Base-by-base conservation (phyloP, 2,888 invertebrate species). In the Clepsis dumicolana region DNA sequence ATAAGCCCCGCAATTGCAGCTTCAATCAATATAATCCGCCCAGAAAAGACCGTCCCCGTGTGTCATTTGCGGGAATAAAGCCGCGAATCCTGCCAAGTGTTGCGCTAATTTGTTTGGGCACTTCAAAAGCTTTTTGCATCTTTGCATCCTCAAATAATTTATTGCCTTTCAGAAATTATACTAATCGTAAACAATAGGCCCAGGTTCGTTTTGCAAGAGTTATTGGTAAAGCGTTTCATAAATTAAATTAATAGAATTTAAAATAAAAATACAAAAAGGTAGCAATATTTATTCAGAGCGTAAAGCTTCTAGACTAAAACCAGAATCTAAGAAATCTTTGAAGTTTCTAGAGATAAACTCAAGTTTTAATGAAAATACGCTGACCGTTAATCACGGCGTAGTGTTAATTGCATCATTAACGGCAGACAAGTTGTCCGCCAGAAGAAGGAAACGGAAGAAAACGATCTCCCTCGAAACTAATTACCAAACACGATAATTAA, bases 401-500 rank as follows among this genome's bases (percentile, higher is more conserved):
- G 87, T 90, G 88, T 91, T 90, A 91, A 91, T 92, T 88, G 89
- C 81, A 85, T 90, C 86, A 91, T 92, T 91, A 90, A 82, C 79
- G 77, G 81, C 78, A 86, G 91, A 90, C 91, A 91, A 92, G 90
- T 91, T 91, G 87, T 80, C 81, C 80, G 78, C 78, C 78, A 81
- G 72, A 72, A 72, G 80, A 80, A 85, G 83, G 85, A 87, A 91
- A 83, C 82, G 84, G 82, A 86, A 83, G 85, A 87, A 86, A 86
- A 82, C 86, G 88, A 90, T 90, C 91, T 89, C 89, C 86, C 89
- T 89, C 87, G 84, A 90, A 93, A 92, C 93, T 93, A 93, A 93
- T 93, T 93, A 91, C 90, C 89, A 93, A 93, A 92, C 91, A 92
- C 90, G 91, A 90, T 92, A 92, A 92, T 93, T 93, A 93, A 92